Evolutionary conservation across 1,140 invertebrate species (phyloP).

Genomic region (Drosophila bifasciata): DNA sequence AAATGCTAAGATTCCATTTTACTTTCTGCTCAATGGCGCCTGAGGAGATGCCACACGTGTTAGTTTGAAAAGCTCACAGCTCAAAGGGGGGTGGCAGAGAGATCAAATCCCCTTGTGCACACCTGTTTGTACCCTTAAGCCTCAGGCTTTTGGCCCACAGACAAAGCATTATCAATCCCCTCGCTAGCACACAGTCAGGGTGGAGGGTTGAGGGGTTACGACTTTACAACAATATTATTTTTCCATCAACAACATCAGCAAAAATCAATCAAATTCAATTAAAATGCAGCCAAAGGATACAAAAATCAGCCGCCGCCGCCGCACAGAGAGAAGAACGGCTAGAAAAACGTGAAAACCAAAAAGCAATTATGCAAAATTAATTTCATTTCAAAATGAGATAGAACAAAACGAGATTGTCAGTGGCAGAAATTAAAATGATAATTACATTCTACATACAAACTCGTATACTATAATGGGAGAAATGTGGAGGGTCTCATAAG

Average conservation of each 20-base stretch:
- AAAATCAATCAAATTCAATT: slow-evolving; percentile 82
- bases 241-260: slow-evolving; percentile 78
- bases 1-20: no score
- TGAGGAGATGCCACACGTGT: no score
- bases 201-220: no score
- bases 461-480: slow-evolving; percentile 54
- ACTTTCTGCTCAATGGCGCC: no score
- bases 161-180: slow-evolving; percentile 3
- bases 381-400: slow-evolving; percentile 46
- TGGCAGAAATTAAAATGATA: slow-evolving; percentile 16
- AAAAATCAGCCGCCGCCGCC: slow-evolving; percentile 36
- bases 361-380: slow-evolving; percentile 68
- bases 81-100: no score
- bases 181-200: neutral
- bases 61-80: no score
- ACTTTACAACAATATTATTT: slow-evolving; percentile 83
- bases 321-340: slow-evolving; percentile 18
- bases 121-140: slow-evolving; percentile 4
- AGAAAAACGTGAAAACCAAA: slow-evolving; percentile 21
- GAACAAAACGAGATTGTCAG: slow-evolving; percentile 38
- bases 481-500: slow-evolving; percentile 28
- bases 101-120: no score
- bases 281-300: slow-evolving; percentile 60
- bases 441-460: slow-evolving; percentile 7
- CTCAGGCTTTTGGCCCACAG: slow-evolving; percentile 14